These are phyloP conservation scores for Tryphoninae sp. DNA, from an alignment of 2,888 invertebrate species.

Conservation along the genomic window DNA sequence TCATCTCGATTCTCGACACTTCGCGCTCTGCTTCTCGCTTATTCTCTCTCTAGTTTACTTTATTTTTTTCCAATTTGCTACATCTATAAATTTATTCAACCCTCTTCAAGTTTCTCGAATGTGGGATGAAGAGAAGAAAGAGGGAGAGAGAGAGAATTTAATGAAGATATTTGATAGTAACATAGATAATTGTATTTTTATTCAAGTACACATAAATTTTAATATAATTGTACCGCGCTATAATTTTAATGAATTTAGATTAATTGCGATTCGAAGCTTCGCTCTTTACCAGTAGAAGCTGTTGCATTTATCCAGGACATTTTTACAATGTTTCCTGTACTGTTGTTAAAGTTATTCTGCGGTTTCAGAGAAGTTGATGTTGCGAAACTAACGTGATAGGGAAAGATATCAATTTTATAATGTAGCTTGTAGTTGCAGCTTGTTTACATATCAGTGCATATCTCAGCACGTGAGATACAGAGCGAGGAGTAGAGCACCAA, in stretches of 20 bases:
- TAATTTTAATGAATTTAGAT: too few species aligned
- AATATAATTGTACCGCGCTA: too few species aligned
- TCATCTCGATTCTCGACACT: constrained; percentile 7
- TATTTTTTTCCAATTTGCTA: not conserved
- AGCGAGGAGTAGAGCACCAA: constrained; percentile 25
- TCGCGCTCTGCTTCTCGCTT: not conserved
- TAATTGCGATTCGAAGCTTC: too few species aligned
- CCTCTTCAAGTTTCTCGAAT: not conserved
- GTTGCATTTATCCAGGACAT: too few species aligned
- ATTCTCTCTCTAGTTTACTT: not conserved
- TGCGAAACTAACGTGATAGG: too few species aligned
- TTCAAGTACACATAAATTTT: too few species aligned
- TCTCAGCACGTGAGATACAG: constrained; percentile 20
- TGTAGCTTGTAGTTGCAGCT: not conserved
- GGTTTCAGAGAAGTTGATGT: too few species aligned
- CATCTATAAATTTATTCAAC: not conserved
- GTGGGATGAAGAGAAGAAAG: too few species aligned
- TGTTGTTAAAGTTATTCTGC: too few species aligned
- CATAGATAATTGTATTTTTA: too few species aligned
- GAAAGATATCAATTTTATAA: constrained; percentile 2
- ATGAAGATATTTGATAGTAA: not conserved
- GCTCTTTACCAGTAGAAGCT: too few species aligned
- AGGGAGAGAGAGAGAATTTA: not conserved
- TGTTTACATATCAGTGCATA: constrained; percentile 30
- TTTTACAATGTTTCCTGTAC: too few species aligned